phyloP scores from a whole-genome alignment of 2,888 invertebrate species.

The Notodonta dromedarius region DNA sequence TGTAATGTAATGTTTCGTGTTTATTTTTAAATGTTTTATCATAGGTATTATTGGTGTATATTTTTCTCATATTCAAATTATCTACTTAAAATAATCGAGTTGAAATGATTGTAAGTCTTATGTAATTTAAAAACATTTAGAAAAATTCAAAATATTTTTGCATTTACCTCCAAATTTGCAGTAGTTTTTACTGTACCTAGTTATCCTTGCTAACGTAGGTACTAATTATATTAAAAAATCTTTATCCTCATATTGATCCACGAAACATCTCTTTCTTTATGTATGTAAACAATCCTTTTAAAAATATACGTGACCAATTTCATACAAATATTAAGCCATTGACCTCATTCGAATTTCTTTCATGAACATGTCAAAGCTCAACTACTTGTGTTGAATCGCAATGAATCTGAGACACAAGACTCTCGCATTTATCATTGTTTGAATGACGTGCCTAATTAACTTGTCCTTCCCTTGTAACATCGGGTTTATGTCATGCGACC shows the following conservation, averaged over 20 bases:
- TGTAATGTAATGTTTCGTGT: slow-evolving; percentile 9
- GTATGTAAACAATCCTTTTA: slow-evolving; percentile 18
- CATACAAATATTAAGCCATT: slow-evolving; percentile 43
- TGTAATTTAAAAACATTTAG: too few relatives aligned
- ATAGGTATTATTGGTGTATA: not conserved
- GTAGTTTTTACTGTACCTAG: too few relatives aligned
- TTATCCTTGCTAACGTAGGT: too few relatives aligned
- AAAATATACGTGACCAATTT: slow-evolving; percentile 61
- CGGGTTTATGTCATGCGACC: slow-evolving; percentile 55
- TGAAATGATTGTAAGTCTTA: too few relatives aligned
- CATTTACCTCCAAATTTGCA: too few relatives aligned
- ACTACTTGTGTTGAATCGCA: slow-evolving; percentile 71
- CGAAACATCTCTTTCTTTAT: too few relatives aligned
- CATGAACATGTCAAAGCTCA: slow-evolving; percentile 71
- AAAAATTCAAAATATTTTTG: too few relatives aligned
- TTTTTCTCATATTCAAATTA: slow-evolving; percentile 11
- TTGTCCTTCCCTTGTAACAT: slow-evolving; percentile 66
- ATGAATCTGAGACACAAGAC: slow-evolving; percentile 61
- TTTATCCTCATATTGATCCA: too few relatives aligned
- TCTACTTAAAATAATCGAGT: too few relatives aligned
- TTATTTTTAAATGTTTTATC: slow-evolving; percentile 13
- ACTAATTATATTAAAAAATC: too few relatives aligned
- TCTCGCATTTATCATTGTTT: slow-evolving; percentile 68
- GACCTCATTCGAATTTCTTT: slow-evolving; percentile 59
- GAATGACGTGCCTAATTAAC: slow-evolving; percentile 70